phyloP scores from a whole-genome alignment of 2,113 vertebrate genomes.

The Condylura cristata region DNA sequence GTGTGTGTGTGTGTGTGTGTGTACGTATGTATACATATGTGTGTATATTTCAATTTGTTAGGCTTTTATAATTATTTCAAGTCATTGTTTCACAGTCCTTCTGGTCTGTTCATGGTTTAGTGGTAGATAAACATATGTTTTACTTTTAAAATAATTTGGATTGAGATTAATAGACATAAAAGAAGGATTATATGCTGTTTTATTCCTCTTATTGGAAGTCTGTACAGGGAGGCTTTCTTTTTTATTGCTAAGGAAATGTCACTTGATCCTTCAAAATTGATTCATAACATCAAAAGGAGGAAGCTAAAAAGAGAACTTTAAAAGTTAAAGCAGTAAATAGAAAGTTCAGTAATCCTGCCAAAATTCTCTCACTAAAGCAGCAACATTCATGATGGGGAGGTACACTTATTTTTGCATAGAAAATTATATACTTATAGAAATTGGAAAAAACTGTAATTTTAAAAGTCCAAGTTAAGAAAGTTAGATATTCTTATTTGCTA shows the following conservation, averaged over 20 bases:
- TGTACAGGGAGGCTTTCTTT: conserved; percentile 10
- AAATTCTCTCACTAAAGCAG: conserved; percentile 17
- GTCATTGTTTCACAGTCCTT: background rate
- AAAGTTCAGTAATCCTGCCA: conserved; percentile 46
- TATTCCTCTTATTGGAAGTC: conserved; percentile 53
- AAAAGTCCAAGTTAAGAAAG: conserved; percentile 19
- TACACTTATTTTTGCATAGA: background rate
- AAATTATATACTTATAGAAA: background rate
- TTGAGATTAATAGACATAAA: conserved; percentile 51
- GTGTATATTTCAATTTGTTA: background rate
- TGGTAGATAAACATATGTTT: conserved; percentile 40
- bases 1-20: too few species aligned
- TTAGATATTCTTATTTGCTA: conserved; percentile 19
- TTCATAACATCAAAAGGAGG: conserved; percentile 71
- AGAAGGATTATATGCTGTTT: conserved; percentile 2
- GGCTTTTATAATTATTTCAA: background rate
- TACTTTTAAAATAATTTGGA: background rate
- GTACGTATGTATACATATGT: too few species aligned
- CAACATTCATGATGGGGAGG: background rate
- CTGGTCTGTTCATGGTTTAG: background rate
- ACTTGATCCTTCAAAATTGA: conserved; percentile 71
- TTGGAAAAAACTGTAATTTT: conserved; percentile 5
- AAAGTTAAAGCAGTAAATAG: conserved; percentile 57
- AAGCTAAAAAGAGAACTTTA: conserved; percentile 57
- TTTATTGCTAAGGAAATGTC: conserved; percentile 64